phyloP scores from a whole-genome alignment of 2,113 vertebrate genomes.

The Bubo bubo region DNA sequence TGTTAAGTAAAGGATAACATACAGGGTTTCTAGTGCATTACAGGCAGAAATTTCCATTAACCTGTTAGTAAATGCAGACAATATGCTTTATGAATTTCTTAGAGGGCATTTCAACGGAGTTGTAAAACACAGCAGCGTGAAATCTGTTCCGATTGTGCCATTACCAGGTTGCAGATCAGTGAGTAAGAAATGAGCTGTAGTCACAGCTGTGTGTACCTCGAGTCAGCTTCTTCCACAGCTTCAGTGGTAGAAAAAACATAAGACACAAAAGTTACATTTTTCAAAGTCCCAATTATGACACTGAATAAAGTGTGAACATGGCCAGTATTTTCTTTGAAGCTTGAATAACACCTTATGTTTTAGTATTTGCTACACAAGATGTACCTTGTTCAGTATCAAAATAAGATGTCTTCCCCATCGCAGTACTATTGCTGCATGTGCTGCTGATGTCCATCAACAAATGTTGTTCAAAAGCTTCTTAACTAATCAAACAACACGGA shows the following conservation, averaged over 20 bases:
- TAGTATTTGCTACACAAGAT: not conserved
- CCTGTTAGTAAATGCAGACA: not conserved
- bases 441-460: not conserved
- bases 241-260: not conserved
- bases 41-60: not conserved
- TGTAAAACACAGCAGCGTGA: not conserved
- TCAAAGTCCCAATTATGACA: not conserved
- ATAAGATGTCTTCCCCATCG: fast-evolving
- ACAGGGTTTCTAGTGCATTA: not conserved
- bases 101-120: not conserved
- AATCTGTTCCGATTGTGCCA: not conserved
- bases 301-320: not conserved
- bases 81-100: not conserved
- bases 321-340: not conserved
- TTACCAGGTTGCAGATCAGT: not conserved
- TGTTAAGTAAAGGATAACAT: not conserved
- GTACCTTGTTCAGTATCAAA: not conserved
- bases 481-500: not conserved
- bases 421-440: not conserved
- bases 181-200: not conserved
- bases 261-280: not conserved
- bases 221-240: not conserved
- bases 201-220: not conserved
- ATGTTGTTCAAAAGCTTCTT: not conserved
- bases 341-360: not conserved